Conservation (phyloP, 2,888 invertebrate genomes). For the Invenusta paracnida region DNA sequence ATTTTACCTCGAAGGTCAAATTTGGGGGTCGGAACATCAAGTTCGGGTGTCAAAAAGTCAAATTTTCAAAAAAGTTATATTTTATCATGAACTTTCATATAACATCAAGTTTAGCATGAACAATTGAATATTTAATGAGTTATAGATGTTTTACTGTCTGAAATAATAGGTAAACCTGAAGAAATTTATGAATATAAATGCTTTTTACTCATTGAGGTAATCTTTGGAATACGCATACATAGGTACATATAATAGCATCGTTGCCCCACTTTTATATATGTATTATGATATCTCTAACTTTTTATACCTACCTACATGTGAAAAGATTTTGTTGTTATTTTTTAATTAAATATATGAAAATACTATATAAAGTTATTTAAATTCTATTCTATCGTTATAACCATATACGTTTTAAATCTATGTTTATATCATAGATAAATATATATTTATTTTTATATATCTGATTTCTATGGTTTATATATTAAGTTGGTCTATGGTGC, state of each 20-base stretch:
- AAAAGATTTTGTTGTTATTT: not conserved
- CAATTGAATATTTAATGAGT: slow-evolving; percentile 21
- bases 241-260: slow-evolving; percentile 2
- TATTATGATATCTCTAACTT: slow-evolving; percentile 21
- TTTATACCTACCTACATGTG: not conserved
- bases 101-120: slow-evolving; percentile 20
- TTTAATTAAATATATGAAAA: not conserved
- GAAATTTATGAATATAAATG: slow-evolving; percentile 11
- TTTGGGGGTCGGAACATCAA: slow-evolving; percentile 23
- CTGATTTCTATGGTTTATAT: not conserved
- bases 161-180: slow-evolving; percentile 29
- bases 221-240: not conserved
- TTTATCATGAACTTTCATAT: slow-evolving; percentile 29
- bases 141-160: slow-evolving; percentile 10
- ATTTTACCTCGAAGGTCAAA: slow-evolving; percentile 17
- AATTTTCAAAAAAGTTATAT: slow-evolving; percentile 9
- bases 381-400: not conserved
- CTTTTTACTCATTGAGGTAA: not conserved
- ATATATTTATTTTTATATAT: not conserved
- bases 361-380: not conserved
- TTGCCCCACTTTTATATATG: not conserved
- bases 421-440: not conserved
- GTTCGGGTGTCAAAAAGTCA: slow-evolving; percentile 15
- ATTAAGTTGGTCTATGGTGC: not conserved
- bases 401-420: not conserved